A percentile compares a stretch with the other conserved stretches of the same genome.
Conservation (phyloP, 2,797 vertebrate species). For the Acrossocheilus wenchowensis region DNA sequence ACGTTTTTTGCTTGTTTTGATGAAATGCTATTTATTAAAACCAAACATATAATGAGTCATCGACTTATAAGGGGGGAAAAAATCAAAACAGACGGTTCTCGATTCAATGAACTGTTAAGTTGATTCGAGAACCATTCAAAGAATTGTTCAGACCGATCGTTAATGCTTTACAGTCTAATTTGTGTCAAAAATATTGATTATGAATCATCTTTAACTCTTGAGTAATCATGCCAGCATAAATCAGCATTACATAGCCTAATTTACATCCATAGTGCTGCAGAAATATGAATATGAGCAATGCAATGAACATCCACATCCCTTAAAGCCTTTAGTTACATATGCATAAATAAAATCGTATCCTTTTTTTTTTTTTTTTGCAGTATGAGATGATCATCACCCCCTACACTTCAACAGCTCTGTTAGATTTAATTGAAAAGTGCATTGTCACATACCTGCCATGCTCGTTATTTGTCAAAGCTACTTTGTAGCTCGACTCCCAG, state of each 20-base stretch:
- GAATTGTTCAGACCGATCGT: neutral
- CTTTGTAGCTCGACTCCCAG: slow-evolving; percentile 61
- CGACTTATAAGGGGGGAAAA: neutral
- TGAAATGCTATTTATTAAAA: neutral
- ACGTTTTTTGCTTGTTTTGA: neutral
- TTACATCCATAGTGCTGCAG: neutral
- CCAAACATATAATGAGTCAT: neutral
- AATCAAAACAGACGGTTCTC: neutral
- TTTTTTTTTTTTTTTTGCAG: neutral
- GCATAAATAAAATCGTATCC: neutral
- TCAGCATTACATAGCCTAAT: neutral
- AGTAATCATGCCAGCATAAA: neutral
- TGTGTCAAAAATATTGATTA: neutral
- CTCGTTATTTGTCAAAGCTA: slow-evolving; percentile 63
- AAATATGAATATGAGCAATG: neutral
- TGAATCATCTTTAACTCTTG: neutral
- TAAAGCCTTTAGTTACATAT: neutral
- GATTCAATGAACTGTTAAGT: neutral
- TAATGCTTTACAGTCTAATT: neutral
- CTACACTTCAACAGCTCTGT: neutral
- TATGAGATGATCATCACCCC: neutral
- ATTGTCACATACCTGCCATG: slow-evolving; percentile 78
- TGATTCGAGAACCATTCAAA: neutral
- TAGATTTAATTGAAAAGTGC: neutral
- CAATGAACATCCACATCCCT: neutral